These are phyloP conservation scores for Drosophila melanosoma DNA, from an alignment of 2,888 invertebrate species.

Conservation along the genomic window DNA sequence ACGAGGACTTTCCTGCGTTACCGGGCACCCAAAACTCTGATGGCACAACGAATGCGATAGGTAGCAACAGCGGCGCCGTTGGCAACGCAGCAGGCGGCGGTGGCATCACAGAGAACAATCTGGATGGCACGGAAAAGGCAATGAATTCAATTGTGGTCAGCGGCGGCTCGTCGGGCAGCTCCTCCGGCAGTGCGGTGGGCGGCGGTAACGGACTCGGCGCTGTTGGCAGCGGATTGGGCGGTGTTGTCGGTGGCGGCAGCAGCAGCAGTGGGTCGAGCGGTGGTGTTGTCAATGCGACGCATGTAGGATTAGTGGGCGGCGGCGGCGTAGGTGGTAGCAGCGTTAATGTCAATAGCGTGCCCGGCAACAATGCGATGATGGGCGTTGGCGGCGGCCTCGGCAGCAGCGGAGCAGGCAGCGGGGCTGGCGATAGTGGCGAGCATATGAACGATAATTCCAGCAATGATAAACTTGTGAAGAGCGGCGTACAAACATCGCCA, in stretches of 20 bases:
- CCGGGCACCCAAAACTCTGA: constrained; percentile 94
- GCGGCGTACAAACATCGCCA: constrained; percentile 97
- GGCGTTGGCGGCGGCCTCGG: constrained; percentile 74
- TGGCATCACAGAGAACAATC: constrained; percentile 81
- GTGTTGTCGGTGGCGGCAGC: constrained; percentile 54
- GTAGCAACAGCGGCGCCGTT: constrained; percentile 44
- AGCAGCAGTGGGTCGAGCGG: constrained; percentile 54
- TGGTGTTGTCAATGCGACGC: constrained; percentile 65
- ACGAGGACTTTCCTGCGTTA: constrained; percentile 99
- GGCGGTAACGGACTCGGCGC: constrained; percentile 75
- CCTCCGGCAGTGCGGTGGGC: constrained; percentile 66
- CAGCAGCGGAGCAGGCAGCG: constrained; percentile 66
- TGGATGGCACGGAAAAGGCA: constrained; percentile 84
- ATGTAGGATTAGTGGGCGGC: constrained; percentile 63
- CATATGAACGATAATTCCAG: constrained; percentile 85
- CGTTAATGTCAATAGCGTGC: constrained; percentile 62
- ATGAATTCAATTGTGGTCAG: constrained; percentile 84
- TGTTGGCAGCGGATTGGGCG: constrained; percentile 70
- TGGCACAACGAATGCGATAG: constrained; percentile 85
- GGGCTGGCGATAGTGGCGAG: constrained; percentile 82
- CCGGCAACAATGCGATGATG: constrained; percentile 76
- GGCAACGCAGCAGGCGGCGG: constrained; percentile 48
- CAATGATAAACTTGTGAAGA: constrained; percentile 87
- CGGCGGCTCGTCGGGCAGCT: constrained; percentile 74
- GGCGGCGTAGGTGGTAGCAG: constrained; percentile 38